A percentile compares a stretch with the other conserved stretches of the same genome.
Conservation (phyloP, 2,888 invertebrate genomes). For the Onthophagus sagittarius region DNA sequence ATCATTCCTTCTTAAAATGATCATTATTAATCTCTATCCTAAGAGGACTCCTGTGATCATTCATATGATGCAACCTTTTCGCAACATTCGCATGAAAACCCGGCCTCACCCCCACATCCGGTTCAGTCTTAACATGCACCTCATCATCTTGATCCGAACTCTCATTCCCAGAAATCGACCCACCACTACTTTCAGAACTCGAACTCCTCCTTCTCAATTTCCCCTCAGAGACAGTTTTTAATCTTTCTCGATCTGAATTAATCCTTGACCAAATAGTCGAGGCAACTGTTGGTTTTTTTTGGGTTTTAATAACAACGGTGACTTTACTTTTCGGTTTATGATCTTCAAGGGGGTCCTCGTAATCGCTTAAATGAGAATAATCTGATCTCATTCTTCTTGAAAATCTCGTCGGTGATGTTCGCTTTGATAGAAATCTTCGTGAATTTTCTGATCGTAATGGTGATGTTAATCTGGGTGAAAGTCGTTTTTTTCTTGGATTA, state of each 20-base stretch:
- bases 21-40: conserved; percentile 44
- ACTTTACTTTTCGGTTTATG: conserved; percentile 45
- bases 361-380: neutral
- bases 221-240: conserved; percentile 30
- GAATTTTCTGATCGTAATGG: neutral
- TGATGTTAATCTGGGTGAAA: neutral
- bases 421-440: neutral
- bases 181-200: conserved; percentile 25
- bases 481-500: conserved; percentile 5
- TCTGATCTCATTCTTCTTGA: neutral
- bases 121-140: conserved; percentile 10
- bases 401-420: conserved; percentile 15
- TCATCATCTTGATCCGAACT: conserved; percentile 20
- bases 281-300: conserved; percentile 42
- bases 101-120: conserved; percentile 28
- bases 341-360: conserved; percentile 22
- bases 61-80: conserved; percentile 17
- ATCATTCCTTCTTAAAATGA: conserved; percentile 34
- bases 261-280: conserved; percentile 44
- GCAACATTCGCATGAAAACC: conserved; percentile 34
- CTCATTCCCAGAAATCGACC: conserved; percentile 24
- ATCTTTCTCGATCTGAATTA: conserved; percentile 27
- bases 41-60: conserved; percentile 40
- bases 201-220: conserved; percentile 28
- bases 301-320: conserved; percentile 44